Percentiles rank a stretch among this genome's conserved stretches.
phyloP scores from a whole-genome alignment of 2,888 invertebrate genomes.

The Asteroscopus sphinx region DNA sequence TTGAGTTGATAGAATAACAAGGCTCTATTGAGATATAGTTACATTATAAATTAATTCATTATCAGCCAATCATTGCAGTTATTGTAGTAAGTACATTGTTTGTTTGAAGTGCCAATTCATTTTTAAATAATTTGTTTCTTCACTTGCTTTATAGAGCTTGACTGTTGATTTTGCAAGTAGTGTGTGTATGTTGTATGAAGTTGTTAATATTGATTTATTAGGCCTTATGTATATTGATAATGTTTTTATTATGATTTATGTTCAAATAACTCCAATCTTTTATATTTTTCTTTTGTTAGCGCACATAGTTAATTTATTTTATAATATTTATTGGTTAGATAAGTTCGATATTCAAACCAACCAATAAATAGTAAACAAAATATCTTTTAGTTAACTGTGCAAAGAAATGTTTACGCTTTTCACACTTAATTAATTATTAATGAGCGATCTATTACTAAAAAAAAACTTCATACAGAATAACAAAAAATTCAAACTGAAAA shows the following conservation, averaged over 20 bases:
- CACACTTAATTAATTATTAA: too few species aligned
- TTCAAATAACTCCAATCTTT: neutral
- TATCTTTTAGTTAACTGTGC: too few species aligned
- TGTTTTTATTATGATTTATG: constrained; percentile 5
- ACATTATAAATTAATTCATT: constrained; percentile 22
- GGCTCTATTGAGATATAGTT: constrained; percentile 14
- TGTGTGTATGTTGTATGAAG: constrained; percentile 39
- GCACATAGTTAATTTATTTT: too few species aligned
- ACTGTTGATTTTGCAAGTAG: constrained; percentile 39
- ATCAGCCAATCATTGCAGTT: constrained; percentile 23
- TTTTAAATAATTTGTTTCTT: constrained; percentile 39
- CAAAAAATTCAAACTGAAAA: too few species aligned
- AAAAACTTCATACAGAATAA: too few species aligned
- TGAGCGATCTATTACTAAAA: too few species aligned
- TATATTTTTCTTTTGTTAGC: neutral
- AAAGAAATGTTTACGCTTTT: too few species aligned
- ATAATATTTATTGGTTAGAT: too few species aligned
- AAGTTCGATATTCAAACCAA: too few species aligned
- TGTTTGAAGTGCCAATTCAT: constrained; percentile 38
- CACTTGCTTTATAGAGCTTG: constrained; percentile 50
- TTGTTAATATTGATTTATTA: constrained; percentile 44
- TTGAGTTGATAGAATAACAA: constrained; percentile 17
- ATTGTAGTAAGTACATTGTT: constrained; percentile 16
- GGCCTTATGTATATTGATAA: constrained; percentile 19
- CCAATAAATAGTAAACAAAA: too few species aligned